Evolutionary conservation across 1,140 invertebrate species (phyloP).

Genomic region (Melitaea cinxia): DNA sequence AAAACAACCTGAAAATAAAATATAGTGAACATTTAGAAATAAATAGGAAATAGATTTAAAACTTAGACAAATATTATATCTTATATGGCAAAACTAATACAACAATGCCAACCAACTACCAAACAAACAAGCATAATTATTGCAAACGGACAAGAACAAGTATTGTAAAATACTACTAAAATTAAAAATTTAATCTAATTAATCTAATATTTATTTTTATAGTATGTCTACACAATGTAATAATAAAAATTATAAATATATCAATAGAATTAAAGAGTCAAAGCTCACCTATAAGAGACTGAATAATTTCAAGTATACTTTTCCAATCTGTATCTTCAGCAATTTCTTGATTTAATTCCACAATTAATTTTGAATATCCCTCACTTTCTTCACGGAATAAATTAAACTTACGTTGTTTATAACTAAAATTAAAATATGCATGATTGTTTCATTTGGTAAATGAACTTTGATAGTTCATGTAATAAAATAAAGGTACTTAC

Average conservation of each 20-base stretch:
- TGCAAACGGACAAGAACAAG: too few species aligned
- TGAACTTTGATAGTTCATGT: too few species aligned
- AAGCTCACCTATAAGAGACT: slow-evolving; percentile 93
- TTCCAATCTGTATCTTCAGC: slow-evolving; percentile 84
- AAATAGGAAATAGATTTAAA: too few species aligned
- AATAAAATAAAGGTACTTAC: slow-evolving; percentile 86
- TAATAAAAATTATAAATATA: background rate
- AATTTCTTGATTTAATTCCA: slow-evolving; percentile 96
- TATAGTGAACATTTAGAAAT: too few species aligned
- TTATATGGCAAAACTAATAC: too few species aligned
- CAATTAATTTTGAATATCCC: slow-evolving; percentile 98
- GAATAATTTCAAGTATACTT: slow-evolving; percentile 91
- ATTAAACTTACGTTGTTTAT: slow-evolving; percentile 99
- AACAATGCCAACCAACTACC: too few species aligned
- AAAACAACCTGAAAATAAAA: slow-evolving; percentile 93
- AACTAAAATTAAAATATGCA: slow-evolving; percentile 85
- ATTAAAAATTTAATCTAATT: too few species aligned
- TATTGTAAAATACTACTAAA: too few species aligned
- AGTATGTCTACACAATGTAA: too few species aligned
- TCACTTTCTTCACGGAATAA: slow-evolving; percentile 99
- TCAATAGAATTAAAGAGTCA: slow-evolving; percentile 5
- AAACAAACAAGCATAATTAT: too few species aligned
- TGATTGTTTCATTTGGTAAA: background rate
- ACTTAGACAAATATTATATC: too few species aligned
- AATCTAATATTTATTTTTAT: too few species aligned